Percentiles rank a stretch among this genome's conserved stretches.
Evolutionary conservation across 1,140 invertebrate genomes (phyloP).

Genomic region (Heliconius nattereri): DNA sequence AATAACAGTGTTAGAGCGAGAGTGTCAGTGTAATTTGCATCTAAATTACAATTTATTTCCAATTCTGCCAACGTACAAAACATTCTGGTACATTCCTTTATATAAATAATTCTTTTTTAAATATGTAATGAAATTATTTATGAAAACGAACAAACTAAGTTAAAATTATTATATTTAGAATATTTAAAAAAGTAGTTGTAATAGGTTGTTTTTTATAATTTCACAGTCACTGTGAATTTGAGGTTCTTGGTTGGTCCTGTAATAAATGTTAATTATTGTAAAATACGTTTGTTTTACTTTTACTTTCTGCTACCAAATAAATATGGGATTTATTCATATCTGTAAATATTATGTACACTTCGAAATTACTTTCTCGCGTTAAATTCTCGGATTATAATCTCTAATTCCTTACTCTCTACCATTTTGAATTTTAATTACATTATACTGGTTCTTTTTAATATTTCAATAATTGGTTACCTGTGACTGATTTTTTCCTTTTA

Average conservation of each 20-base stretch:
- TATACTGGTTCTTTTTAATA: no score
- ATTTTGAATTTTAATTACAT: no score
- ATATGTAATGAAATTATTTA: not conserved
- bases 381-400: no score
- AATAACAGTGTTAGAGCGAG: no score
- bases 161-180: not conserved
- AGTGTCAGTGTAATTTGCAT: not conserved
- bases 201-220: not conserved
- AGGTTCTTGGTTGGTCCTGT: not conserved
- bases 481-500: no score
- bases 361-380: no score
- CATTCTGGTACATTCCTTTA: slow-evolving; percentile 25
- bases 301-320: not conserved
- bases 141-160: not conserved
- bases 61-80: slow-evolving; percentile 14
- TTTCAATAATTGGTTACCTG: no score
- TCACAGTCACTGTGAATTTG: not conserved
- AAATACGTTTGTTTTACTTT: not conserved
- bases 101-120: not conserved
- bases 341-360: no score
- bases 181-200: not conserved
- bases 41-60: not conserved
- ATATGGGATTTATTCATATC: not conserved
- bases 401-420: no score
- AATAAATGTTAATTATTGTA: not conserved